Base-by-base conservation (phyloP, 37 sponge, comb jelly and placozoan genomes). In the Diacarnus erythraeanus region DNA sequence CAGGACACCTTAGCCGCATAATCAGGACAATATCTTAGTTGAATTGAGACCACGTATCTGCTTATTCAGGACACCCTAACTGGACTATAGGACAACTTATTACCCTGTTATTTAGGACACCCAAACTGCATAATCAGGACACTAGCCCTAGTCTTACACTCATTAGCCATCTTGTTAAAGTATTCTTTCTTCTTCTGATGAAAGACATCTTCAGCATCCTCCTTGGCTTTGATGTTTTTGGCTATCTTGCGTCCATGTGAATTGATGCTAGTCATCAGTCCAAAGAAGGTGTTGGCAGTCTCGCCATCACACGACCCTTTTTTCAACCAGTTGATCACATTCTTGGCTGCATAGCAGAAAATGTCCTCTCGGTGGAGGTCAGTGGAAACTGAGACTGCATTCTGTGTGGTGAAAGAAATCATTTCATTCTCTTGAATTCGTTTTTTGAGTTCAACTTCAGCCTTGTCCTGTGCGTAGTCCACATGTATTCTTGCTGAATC, bases 391-490 rank as follows among this genome's bases (percentile, higher is more conserved):
- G 42, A 47, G 4, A 65, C 35, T 6, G 74, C 74, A 43, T 78
- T 88, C 2, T 25, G 29, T 10, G 41, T 59, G 38, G 21, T 84
- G 69, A 71, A 92, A 18, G 35, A 23, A 20, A 92, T 6, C 22
- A 69, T 12, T 57, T 86, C 87, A 30, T 30, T 35, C 54, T 65
- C 83, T 4, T 74, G 64, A 5, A 65, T 82, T 51, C 75, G 59
- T 21, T 36, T 22, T 37, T 64, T 63, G 23, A 74, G 26, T 5
- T 64, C 75, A 3, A 54, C 57, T 38, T 54, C 57, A 39, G 61
- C 83, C 31, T 72, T 80, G 22, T 69, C 64, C 25, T 91, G 91
- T 27, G 92, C 88, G 44, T 77, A 92, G 51, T 92, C 83, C 38
- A 92, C 82, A 29, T 84, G 76, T 21, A 92, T 81, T 38, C 60